phyloP scores from a whole-genome alignment of 2,113 vertebrate genomes.

The Halcyon senegalensis region DNA sequence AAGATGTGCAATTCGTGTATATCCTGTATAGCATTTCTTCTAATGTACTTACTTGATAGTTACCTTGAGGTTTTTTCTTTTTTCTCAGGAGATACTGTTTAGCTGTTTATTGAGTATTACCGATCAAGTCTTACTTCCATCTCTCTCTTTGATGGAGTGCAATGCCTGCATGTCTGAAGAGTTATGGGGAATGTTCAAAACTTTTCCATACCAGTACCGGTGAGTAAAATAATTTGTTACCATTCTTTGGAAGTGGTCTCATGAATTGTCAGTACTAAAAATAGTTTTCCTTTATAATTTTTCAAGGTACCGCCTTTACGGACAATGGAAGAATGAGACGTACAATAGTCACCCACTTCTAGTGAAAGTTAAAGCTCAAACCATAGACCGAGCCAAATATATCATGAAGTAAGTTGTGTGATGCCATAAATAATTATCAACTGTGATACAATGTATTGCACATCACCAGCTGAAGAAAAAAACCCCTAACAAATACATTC shows the following conservation, averaged over 20 bases:
- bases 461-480: not conserved
- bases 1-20: fast-evolving
- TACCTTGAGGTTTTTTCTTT: not conserved
- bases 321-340: slow-evolving; percentile 98
- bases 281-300: not conserved
- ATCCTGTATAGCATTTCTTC: not conserved
- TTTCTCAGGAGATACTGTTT: slow-evolving; percentile 83
- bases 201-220: slow-evolving; percentile 91
- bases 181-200: slow-evolving; percentile 97
- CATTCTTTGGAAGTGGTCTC: not conserved
- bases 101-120: slow-evolving; percentile 89
- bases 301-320: slow-evolving; percentile 93
- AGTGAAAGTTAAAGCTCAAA: slow-evolving; percentile 98
- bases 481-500: not conserved
- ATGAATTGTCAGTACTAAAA: not conserved
- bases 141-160: slow-evolving; percentile 88
- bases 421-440: not conserved
- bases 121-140: slow-evolving; percentile 89
- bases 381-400: slow-evolving; percentile 92
- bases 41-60: not conserved
- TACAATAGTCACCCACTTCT: slow-evolving; percentile 93
- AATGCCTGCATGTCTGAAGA: slow-evolving; percentile 96
- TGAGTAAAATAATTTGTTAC: slow-evolving; percentile 62
- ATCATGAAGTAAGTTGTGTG: slow-evolving; percentile 92
- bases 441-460: not conserved